Base-by-base conservation (phyloP, 2,888 invertebrate genomes). In the Clostera curtula region DNA sequence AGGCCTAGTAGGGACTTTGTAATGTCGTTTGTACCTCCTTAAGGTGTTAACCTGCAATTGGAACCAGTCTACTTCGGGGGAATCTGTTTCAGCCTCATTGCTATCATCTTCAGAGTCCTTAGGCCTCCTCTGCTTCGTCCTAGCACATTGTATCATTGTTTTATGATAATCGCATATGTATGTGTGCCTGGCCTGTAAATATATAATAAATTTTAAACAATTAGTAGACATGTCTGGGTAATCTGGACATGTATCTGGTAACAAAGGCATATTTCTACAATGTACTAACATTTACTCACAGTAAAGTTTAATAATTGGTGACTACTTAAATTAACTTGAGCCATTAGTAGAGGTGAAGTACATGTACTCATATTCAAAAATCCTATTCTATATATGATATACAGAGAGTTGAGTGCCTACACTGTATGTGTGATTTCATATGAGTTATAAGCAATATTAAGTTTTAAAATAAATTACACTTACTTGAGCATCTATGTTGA, bases 111-210 rank as follows among this genome's bases (percentile, higher is more conserved):
- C 96, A 0, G 96, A 96, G 66, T 97, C 97, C 68, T 96, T 95
- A 39, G 94, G 89, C 50, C 95, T 86, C 47, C 84, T 66, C 35
- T 96, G 90, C 67, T 96, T 96, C 8, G 93, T 93, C 47, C 97
- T 88, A n/a, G 96, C 95, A 70, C 93, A 94, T 69, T 97, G 97
- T 51, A 98, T 98, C 61, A 97, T 92, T 66, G 92, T 91, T 79
- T 98, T 98, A 76, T 98, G 98, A 62, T 92, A 91, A 67, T 98
- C 98, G 79, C 98, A 98, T 56, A 98, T 98, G 69, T 98, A 97
- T 52, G 93, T 95, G 67, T 98, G 97, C 51, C 93, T 89, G 18
- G 95, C 96, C 96, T 96, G 73, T 23, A 67, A 71, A 32, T 25
- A 31, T 35, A 26, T 39, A 19, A 41, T 32, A 10, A 9, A n/a